These are phyloP conservation scores for Oreocharis arfaki DNA, from an alignment of 2,113 vertebrate species.

Conservation along the genomic window DNA sequence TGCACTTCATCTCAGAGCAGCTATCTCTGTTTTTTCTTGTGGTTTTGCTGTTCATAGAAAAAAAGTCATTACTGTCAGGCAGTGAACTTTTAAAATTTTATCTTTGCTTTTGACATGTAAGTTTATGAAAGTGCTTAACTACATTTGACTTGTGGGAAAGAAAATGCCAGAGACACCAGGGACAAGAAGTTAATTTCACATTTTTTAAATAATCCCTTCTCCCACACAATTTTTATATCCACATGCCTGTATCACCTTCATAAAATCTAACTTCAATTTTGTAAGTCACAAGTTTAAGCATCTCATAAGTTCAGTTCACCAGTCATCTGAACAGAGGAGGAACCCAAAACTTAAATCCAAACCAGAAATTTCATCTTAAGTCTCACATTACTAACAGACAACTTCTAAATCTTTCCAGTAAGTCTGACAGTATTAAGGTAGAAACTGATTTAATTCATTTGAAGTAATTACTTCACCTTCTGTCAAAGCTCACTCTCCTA, in stretches of 20 bases:
- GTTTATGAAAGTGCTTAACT: not conserved
- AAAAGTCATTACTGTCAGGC: not conserved
- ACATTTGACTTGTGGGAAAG: not conserved
- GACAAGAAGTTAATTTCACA: not conserved
- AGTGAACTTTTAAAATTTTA: not conserved
- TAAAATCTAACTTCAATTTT: not conserved
- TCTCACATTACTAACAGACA: not conserved
- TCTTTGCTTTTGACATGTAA: not conserved
- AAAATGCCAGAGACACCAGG: not conserved
- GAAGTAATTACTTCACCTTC: constrained; percentile 23
- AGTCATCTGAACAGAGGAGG: not conserved
- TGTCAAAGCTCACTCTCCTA: not conserved
- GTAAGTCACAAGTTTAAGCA: not conserved
- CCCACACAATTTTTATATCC: not conserved
- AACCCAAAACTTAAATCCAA: not conserved
- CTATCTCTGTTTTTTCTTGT: not conserved
- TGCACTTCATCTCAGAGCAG: not conserved
- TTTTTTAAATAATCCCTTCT: not conserved
- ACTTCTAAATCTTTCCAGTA: not conserved
- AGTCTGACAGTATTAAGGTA: not conserved
- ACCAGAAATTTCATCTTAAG: not conserved
- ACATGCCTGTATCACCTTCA: not conserved
- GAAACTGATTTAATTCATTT: not conserved
- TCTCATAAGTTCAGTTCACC: not conserved
- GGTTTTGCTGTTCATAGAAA: not conserved